Conservation (phyloP, 1,140 invertebrate genomes). For the Drosophila ananassae region DNA sequence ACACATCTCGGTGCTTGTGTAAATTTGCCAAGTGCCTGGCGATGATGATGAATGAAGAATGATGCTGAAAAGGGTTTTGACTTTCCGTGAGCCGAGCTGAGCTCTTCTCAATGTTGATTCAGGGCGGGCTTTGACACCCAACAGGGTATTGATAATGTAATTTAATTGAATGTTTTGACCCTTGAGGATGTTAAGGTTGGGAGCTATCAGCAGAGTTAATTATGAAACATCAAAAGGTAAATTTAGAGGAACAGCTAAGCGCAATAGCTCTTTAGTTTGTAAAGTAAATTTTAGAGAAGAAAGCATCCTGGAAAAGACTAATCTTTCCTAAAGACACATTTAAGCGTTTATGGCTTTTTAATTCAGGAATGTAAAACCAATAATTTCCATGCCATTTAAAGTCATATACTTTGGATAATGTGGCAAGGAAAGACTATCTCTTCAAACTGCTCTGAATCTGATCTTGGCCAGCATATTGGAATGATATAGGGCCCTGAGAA, state of each 20-base stretch:
- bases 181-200: background rate
- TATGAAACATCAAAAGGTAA: slow-evolving; percentile 4
- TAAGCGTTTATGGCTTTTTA: too few species aligned
- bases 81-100: background rate
- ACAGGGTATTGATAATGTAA: slow-evolving; percentile 17
- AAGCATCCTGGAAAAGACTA: too few species aligned
- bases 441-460: slow-evolving; percentile 13
- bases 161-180: slow-evolving; percentile 9
- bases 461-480: slow-evolving; percentile 61
- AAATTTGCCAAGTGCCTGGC: slow-evolving; percentile 68
- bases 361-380: too few species aligned
- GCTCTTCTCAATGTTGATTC: slow-evolving; percentile 1
- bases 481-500: slow-evolving; percentile 52
- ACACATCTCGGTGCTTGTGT: slow-evolving; percentile 20
- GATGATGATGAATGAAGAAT: slow-evolving; percentile 51
- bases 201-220: slow-evolving; percentile 5
- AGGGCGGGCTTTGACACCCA: slow-evolving; percentile 14
- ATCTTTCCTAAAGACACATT: too few species aligned
- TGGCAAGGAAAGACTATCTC: background rate
- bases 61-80: slow-evolving; percentile 28
- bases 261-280: background rate
- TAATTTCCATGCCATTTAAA: background rate
- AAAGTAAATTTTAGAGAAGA: too few species aligned
- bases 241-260: background rate
- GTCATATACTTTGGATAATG: background rate